Base-by-base conservation (phyloP, 2,113 vertebrate species). In the Channa maculata region DNA sequence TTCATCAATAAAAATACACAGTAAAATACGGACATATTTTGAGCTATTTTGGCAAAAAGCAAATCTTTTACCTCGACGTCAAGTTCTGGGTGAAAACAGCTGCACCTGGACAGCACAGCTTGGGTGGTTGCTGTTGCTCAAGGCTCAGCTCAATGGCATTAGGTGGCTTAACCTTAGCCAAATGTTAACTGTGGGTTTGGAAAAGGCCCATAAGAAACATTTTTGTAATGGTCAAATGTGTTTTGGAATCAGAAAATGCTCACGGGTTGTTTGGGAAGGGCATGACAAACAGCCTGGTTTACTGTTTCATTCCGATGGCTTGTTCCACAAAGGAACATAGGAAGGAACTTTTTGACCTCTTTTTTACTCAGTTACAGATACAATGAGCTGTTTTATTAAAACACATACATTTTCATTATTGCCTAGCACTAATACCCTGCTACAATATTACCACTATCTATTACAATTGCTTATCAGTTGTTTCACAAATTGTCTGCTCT, bases 351-450 rank as follows among this genome's bases (percentile, higher is more conserved):
- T 39, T 39, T 65, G 14, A 8, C 41, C 46, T 11, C 6, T 46
- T 39, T 78, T 37, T 49, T 45, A 33, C 24, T 54, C 34, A 24
- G 15, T 71, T 48, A 75, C 14, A 53, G 48, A 49, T 67, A 55
- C 24, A 46, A 14, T 63, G 52, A 59, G 12, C 0, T 8, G 46
- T 71, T 81, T 75, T 41, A 82, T 84, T 77, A 82, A 78, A 86
- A 75, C 70, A 73, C 67, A 77, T 83, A 63, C 37, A 60, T 80
- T 82, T 76, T 82, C 75, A 86, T 83, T 71, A 59, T 60, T 62
- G 38, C 60, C 65, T 10, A 37, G 24, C 51, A 38, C 15, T 43
- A 66, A 77, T 52, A 52, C 60, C 33, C 38, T 48, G 52, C 57
- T 65, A n/a, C 58, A 70, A 45, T 69, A 81, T 80, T 68, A 65